Conservation (phyloP, 2,797 vertebrate species). For the Capromys pilorides region DNA sequence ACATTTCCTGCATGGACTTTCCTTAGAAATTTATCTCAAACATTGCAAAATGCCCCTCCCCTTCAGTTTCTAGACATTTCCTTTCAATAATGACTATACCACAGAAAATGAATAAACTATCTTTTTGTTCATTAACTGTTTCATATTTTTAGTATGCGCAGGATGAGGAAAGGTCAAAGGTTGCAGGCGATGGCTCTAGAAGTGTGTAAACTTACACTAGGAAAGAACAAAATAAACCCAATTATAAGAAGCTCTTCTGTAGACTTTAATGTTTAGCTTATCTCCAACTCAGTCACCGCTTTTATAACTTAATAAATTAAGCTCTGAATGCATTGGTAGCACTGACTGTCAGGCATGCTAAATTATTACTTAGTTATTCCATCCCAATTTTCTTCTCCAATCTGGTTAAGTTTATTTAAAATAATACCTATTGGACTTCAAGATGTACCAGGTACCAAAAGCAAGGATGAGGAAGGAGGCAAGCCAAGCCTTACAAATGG, state of each 20-base stretch:
- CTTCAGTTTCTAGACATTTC: not conserved
- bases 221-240: not conserved
- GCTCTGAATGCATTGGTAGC: conserved; percentile 55
- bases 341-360: not conserved
- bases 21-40: not conserved
- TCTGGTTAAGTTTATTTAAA: conserved; percentile 40
- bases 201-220: not conserved
- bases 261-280: not conserved
- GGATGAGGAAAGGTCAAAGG: not conserved
- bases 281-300: not conserved
- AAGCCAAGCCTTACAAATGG: not conserved
- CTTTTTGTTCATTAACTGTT: not conserved
- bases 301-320: conserved; percentile 27
- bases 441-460: not conserved
- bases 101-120: not conserved
- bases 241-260: not conserved
- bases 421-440: not conserved
- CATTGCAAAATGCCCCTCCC: not conserved
- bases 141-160: not conserved
- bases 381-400: conserved; percentile 1
- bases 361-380: conserved; percentile 61
- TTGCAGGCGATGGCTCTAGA: not conserved
- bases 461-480: not conserved
- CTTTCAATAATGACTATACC: not conserved
- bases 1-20: not conserved